These are phyloP conservation scores for Lomographa bimaculata DNA, from an alignment of 2,888 invertebrate genomes.

Conservation along the genomic window DNA sequence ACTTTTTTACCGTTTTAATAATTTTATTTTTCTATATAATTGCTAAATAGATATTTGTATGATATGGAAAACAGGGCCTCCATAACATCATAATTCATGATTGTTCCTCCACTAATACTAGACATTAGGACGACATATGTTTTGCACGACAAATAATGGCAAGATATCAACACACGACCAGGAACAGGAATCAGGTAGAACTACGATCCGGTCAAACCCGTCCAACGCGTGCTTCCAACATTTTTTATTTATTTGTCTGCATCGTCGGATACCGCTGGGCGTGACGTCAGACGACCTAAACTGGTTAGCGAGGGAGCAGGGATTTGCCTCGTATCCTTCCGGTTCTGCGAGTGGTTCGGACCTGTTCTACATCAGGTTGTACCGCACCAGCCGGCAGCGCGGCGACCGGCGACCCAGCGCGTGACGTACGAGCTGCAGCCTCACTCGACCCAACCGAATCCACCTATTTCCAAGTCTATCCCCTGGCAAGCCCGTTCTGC, in stretches of 20 bases:
- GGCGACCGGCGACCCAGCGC: slow-evolving; percentile 50
- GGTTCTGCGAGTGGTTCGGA: slow-evolving; percentile 80
- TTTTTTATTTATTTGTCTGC: slow-evolving; percentile 84
- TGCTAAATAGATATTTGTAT: too few species aligned
- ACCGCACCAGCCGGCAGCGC: slow-evolving; percentile 47
- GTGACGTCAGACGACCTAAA: slow-evolving; percentile 83
- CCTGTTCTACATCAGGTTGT: slow-evolving; percentile 81
- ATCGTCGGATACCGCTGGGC: slow-evolving; percentile 81
- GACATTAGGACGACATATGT: slow-evolving; percentile 21
- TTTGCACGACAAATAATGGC: slow-evolving; percentile 56
- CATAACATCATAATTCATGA: too few species aligned
- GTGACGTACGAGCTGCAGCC: slow-evolving; percentile 64
- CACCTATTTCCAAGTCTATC: slow-evolving; percentile 48
- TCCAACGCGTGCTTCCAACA: slow-evolving; percentile 83
- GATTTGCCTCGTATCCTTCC: slow-evolving; percentile 83
- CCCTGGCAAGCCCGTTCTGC: slow-evolving; percentile 41
- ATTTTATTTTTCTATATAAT: too few species aligned
- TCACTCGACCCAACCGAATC: slow-evolving; percentile 44
- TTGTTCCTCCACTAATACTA: too few species aligned
- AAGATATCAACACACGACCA: slow-evolving; percentile 69
- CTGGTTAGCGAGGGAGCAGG: slow-evolving; percentile 83
- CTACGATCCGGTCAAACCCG: slow-evolving; percentile 83
- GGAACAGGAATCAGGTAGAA: slow-evolving; percentile 83
- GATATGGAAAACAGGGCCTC: too few species aligned
- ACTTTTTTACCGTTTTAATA: too few species aligned